Conservation (phyloP, 2,888 invertebrate species). For the Poecilobothrus nobilitatus region DNA sequence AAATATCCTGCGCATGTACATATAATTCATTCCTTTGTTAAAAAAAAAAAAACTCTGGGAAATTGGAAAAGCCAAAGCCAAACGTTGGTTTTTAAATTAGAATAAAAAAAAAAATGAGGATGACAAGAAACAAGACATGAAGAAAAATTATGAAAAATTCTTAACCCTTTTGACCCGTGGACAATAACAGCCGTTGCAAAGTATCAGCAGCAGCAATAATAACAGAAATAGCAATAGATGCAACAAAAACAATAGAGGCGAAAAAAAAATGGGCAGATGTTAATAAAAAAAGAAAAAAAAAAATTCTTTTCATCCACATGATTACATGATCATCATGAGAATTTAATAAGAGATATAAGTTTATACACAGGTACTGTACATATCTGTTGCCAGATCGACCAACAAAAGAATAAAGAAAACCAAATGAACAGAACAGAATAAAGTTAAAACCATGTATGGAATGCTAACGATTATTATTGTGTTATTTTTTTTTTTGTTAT, state of each 20-base stretch:
- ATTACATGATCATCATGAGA: background rate
- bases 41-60: too few relatives aligned
- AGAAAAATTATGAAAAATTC: background rate
- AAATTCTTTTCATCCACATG: background rate
- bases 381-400: too few relatives aligned
- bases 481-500: background rate
- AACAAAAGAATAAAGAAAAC: too few relatives aligned
- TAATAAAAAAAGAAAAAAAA: background rate
- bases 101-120: background rate
- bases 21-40: too few relatives aligned
- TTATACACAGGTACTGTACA: too few relatives aligned
- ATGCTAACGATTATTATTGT: background rate
- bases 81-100: too few relatives aligned
- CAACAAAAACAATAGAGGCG: too few relatives aligned
- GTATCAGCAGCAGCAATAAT: too few relatives aligned
- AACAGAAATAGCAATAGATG: too few relatives aligned
- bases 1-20: too few relatives aligned
- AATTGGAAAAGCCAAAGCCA: too few relatives aligned
- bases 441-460: background rate
- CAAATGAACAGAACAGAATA: background rate
- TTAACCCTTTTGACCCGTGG: slow-evolving; percentile 6
- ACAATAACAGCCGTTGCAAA: background rate
- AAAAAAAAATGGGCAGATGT: background rate
- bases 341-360: too few relatives aligned
- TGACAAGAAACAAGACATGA: background rate